Conservation (phyloP, 2,113 vertebrate species). For the Leptobrachium leishanense region DNA sequence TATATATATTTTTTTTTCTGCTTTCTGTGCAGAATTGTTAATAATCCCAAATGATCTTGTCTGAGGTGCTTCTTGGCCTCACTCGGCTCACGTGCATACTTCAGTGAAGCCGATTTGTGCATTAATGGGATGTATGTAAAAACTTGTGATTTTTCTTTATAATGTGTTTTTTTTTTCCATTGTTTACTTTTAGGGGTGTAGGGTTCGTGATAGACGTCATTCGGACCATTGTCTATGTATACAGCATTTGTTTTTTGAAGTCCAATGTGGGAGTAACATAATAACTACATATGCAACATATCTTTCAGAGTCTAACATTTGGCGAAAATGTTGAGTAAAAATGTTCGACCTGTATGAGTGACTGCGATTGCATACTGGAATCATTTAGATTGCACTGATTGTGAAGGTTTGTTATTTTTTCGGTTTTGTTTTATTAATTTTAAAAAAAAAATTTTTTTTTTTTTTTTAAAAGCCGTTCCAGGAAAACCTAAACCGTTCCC, state of each 20-base stretch:
- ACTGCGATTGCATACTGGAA: neutral
- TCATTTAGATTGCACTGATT: neutral
- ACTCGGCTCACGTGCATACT: conserved; percentile 32
- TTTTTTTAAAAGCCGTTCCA: neutral
- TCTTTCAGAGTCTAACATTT: neutral
- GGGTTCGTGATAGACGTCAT: neutral
- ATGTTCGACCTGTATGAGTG: neutral
- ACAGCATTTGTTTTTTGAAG: conserved; percentile 25
- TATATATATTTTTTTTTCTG: conserved; percentile 42
- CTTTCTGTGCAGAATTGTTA: conserved; percentile 33
- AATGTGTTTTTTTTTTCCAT: too few relatives aligned
- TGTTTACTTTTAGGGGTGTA: neutral
- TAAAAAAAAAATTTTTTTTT: too few relatives aligned
- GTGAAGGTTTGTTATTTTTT: neutral
- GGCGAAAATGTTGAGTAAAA: neutral
- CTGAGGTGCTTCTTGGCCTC: conserved; percentile 20
- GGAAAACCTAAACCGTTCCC: neutral
- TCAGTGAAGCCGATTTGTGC: conserved; percentile 32
- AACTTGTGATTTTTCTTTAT: conserved; percentile 12
- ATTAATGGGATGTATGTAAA: conserved; percentile 26
- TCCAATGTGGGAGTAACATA: conserved; percentile 26
- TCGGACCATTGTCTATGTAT: conserved; percentile 28
- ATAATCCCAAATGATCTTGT: conserved; percentile 11
- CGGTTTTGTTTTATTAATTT: too few relatives aligned
- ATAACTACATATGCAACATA: conserved; percentile 35